Evolutionary conservation across 2,113 vertebrate genomes (phyloP), one percentile per base, ranked within the genome.

Genomic region (Panthera leo): DNA sequence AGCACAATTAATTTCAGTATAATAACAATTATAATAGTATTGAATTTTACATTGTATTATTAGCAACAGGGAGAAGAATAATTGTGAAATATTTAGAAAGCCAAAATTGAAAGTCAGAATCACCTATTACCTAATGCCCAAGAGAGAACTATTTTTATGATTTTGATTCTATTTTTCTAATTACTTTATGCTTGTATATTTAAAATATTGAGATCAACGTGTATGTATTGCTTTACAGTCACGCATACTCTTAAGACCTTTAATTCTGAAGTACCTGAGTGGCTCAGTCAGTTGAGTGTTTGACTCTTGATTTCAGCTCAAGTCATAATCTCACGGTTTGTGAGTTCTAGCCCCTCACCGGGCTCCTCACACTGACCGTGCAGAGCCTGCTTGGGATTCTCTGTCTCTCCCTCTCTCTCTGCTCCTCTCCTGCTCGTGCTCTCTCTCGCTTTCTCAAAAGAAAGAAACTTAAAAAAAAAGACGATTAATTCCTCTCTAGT

Each of bases 121-220:
- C 6, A 78, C 48, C 1, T 75, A 61, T 67, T 68, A 55, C 16
- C 14, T 55, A 95, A 86, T 65, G 16, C 75, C 31, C 2, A 93
- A 86, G 18, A 61, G 29, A 92, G 83, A 89, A 68, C 39, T 25
- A 19, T 61, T 85, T 93, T 51, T 70, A 79, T 79, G 5, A 93
- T 86, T 97, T 94, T 75, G 2, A 79, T 91, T 68, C 16, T 39
- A 65, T 42, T 73, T 95, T 96, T 79, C 23, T 2, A 96, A 11
- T 90, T 95, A 79, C 70, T 89, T 96, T 80, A n/a, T 79, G 8
- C 7, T 65, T 73, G 34, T 78, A 29, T 86, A 58, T 95, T 93
- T 94, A 70, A 93, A 87, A 89, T 23, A 84, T 36, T 65, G 42
- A 91, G 5, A 61, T n/a, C 5, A 31, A 7, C 83, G 5, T 87